phyloP scores from a whole-genome alignment of 2,888 invertebrate genomes.

The Orchesellides sinensis region DNA sequence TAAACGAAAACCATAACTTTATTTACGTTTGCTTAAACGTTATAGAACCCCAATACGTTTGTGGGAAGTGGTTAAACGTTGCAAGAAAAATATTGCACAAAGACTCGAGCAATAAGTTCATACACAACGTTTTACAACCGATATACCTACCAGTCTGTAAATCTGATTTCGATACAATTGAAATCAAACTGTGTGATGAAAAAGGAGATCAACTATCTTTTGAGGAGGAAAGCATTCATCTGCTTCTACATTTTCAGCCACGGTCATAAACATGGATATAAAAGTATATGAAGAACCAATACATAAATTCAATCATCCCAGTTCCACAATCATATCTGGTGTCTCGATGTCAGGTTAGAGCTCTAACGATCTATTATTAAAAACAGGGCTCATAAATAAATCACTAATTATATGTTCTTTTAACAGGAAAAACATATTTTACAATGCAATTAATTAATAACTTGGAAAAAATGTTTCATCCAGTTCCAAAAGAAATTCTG shows the following conservation, averaged over 20 bases:
- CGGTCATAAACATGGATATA: neutral
- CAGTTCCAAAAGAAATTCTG: neutral
- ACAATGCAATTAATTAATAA: slow-evolving; percentile 19
- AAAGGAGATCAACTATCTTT: neutral
- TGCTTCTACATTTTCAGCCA: neutral
- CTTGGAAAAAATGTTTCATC: neutral
- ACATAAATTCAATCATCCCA: slow-evolving; percentile 26
- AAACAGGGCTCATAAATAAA: too few relatives aligned
- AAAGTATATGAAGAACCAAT: neutral
- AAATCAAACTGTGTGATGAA: neutral
- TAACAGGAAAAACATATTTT: slow-evolving; percentile 45
- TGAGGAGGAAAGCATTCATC: neutral
- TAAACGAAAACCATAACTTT: slow-evolving; percentile 12
- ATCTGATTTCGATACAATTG: slow-evolving; percentile 24
- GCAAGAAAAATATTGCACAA: neutral
- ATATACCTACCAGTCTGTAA: slow-evolving; percentile 4
- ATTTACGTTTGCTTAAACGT: slow-evolving; percentile 20
- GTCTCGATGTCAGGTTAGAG: slow-evolving; percentile 23
- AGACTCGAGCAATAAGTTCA: neutral
- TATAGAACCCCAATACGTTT: slow-evolving; percentile 7
- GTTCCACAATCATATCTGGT: slow-evolving; percentile 34
- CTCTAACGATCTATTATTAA: too few relatives aligned
- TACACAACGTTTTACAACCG: neutral
- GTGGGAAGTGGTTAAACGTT: neutral
- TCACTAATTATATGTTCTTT: too few relatives aligned